Percentiles rank a stretch among this genome's conserved stretches.
Conservation (phyloP, 1,140 invertebrate species). For the Dolichoris vasculosae region DNA sequence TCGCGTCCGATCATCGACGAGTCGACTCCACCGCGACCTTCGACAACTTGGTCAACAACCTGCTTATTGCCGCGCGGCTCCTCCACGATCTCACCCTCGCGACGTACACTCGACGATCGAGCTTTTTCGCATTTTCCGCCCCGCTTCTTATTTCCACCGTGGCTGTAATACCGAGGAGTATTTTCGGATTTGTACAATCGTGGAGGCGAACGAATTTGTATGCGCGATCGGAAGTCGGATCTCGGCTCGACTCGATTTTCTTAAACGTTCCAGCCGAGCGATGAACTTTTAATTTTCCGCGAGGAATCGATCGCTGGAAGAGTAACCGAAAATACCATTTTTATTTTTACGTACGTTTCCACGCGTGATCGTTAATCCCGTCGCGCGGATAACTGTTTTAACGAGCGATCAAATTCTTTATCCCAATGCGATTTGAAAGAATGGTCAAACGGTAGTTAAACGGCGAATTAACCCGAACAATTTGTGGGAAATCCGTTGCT, state of each 20-base stretch:
- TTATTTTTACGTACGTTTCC: too few relatives aligned
- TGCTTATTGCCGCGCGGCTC: neutral
- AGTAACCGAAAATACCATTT: too few relatives aligned
- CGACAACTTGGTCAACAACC: slow-evolving; percentile 48
- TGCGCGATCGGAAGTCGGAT: neutral
- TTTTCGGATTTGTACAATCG: neutral
- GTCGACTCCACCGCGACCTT: neutral
- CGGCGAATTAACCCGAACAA: too few relatives aligned
- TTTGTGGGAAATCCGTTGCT: too few relatives aligned
- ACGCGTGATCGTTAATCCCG: too few relatives aligned
- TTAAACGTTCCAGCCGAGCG: neutral
- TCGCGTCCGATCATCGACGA: slow-evolving; percentile 22
- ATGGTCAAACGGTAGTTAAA: too few relatives aligned
- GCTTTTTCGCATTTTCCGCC: neutral
- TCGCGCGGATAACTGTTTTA: too few relatives aligned
- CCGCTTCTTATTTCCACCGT: neutral
- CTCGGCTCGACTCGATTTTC: neutral
- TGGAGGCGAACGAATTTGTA: too few relatives aligned
- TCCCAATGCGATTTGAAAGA: too few relatives aligned
- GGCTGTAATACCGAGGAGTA: neutral
- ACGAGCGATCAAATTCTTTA: too few relatives aligned
- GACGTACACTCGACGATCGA: neutral
- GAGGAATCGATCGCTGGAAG: too few relatives aligned
- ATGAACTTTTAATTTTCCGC: too few relatives aligned
- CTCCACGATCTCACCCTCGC: neutral